Conservation (phyloP, 2,888 invertebrate species). For the Lamellibrachia columna region DNA sequence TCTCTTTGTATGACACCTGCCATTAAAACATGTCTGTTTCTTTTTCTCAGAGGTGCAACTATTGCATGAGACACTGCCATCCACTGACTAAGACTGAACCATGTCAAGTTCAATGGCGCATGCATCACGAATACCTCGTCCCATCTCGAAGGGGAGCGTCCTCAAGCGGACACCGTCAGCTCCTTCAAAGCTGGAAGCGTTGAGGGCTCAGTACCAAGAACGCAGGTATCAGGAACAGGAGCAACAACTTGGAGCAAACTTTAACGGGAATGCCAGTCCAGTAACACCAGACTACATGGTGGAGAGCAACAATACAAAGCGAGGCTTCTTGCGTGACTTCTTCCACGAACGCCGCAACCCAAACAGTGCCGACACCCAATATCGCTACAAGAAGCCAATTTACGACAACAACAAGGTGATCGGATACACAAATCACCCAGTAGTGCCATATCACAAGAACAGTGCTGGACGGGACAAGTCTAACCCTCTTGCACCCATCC, state of each 20-base stretch:
- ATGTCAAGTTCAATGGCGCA: neutral
- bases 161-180: slow-evolving; percentile 26
- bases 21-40: neutral
- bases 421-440: slow-evolving; percentile 19
- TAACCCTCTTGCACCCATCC: slow-evolving; percentile 53
- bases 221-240: slow-evolving; percentile 55
- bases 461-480: slow-evolving; percentile 51
- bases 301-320: slow-evolving; percentile 14
- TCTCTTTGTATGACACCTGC: neutral
- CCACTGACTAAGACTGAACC: neutral
- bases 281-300: slow-evolving; percentile 42
- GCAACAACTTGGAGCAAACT: slow-evolving; percentile 51
- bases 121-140: neutral
- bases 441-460: slow-evolving; percentile 27
- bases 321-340: slow-evolving; percentile 17
- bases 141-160: neutral
- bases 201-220: slow-evolving; percentile 53
- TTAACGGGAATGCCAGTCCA: slow-evolving; percentile 45
- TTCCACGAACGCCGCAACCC: slow-evolving; percentile 8
- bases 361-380: neutral
- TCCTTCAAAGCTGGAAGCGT: slow-evolving; percentile 50
- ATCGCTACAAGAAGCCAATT: neutral
- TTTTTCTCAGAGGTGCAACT: neutral
- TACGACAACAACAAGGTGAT: neutral
- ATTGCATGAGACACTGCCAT: neutral